phyloP scores from a whole-genome alignment of 1,140 invertebrate species.

The Lepidostoma basale region DNA sequence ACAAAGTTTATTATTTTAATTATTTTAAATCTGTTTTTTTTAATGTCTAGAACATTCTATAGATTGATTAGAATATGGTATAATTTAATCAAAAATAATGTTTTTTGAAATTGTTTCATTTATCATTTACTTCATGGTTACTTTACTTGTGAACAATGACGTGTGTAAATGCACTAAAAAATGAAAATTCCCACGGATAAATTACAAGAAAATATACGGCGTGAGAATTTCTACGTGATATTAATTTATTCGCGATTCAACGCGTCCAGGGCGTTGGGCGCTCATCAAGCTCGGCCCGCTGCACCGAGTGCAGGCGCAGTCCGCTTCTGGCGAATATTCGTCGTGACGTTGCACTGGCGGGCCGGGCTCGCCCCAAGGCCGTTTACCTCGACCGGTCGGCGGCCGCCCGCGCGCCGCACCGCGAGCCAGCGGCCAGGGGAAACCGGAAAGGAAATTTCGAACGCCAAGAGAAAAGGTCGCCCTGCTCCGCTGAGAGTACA shows the following conservation, averaged over 20 bases:
- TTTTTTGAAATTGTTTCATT: too few relatives aligned
- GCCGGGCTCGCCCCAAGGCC: slow-evolving; percentile 28
- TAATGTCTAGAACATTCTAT: too few relatives aligned
- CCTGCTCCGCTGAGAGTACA: background rate
- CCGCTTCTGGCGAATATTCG: slow-evolving; percentile 16
- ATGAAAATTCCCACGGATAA: too few relatives aligned
- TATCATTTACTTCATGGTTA: too few relatives aligned
- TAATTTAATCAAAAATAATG: too few relatives aligned
- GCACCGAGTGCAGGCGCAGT: slow-evolving; percentile 1
- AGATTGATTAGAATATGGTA: too few relatives aligned
- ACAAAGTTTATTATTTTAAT: too few relatives aligned
- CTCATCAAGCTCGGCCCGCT: background rate
- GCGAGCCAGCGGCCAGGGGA: slow-evolving; percentile 3
- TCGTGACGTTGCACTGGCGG: slow-evolving; percentile 8
- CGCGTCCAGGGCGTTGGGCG: background rate
- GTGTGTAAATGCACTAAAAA: background rate
- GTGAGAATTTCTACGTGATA: background rate
- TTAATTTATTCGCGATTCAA: background rate
- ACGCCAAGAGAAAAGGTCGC: background rate
- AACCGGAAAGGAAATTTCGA: slow-evolving; percentile 12
- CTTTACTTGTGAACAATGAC: too few relatives aligned
- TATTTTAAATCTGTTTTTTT: too few relatives aligned
- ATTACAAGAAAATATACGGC: too few relatives aligned
- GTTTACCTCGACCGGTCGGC: slow-evolving; percentile 34
- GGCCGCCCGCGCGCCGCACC: slow-evolving; percentile 10